Evolutionary conservation across 30 jellyfish, hydroid and myxozoan genomes (phyloP), one percentile per base, ranked within the genome.

Genomic region (Catostylus mosaicus): DNA sequence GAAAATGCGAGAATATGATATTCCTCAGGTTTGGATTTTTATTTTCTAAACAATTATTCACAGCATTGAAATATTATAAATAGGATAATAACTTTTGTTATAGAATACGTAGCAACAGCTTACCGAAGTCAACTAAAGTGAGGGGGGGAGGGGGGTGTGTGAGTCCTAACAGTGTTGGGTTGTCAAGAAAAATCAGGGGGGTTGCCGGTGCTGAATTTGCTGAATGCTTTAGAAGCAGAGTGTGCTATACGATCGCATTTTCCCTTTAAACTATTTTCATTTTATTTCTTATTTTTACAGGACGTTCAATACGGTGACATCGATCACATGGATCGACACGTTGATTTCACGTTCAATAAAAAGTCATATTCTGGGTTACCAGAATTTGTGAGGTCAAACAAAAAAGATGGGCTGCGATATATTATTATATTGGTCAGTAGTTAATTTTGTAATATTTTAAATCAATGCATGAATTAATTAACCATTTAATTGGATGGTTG

Each of bases 231-330:
- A n/a, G n/a, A n/a, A n/a, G n/a, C n/a, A n/a, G n/a, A n/a, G n/a
- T n/a, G n/a, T n/a, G n/a, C n/a, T n/a, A n/a, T n/a, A n/a, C n/a
- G n/a, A n/a, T n/a, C n/a, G n/a, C n/a, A n/a, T n/a, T n/a, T n/a
- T n/a, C n/a, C n/a, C n/a, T n/a, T n/a, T n/a, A n/a, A n/a, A n/a
- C n/a, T n/a, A n/a, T n/a, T n/a, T n/a, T n/a, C n/a, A n/a, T n/a
- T n/a, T n/a, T n/a, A n/a, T n/a, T 29, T 29, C 31, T 68, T 68
- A 1, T 33, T 2, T 45, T n/a, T 29, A 27, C 30, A 94, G 97
- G 99, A 95, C 66, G 96, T 89, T 59, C 97, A 87, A 43, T 95
- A 89, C 60, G 97, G 97, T 37, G 99, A 95, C 72, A 95, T 95
- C 35, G 99, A 95, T 74, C 95, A 95, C 89, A 95, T 95, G 99